Evolutionary conservation across 1,140 invertebrate genomes (phyloP), one percentile per base, ranked within the genome.

Genomic region (Drosophila parabipectinata): DNA sequence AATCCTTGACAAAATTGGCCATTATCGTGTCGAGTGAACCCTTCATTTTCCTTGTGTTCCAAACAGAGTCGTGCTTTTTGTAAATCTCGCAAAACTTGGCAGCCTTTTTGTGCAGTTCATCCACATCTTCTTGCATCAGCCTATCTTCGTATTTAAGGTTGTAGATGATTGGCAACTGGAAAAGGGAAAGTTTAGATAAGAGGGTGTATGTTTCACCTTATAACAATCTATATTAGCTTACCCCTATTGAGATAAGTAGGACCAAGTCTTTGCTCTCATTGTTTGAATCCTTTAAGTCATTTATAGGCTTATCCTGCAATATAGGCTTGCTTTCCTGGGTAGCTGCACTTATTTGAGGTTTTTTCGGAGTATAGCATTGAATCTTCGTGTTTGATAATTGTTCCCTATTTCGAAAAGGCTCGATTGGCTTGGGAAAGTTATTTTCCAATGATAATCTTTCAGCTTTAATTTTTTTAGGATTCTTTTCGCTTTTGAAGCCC

Each of bases 151-250:
- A 63, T 1, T 18, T 18, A 5, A 53, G 6, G 41, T 58, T 24
- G 30, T 52, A 45, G 4, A 91, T 50, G 32, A 85, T 69, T 12
- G 58, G 7, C 12, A 91, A 53, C 88, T 90, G 51, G 28, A 58
- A 66, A 9, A 24, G 32, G 9, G 1, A 28, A 0, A 28, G 26
- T 28, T 34, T 18, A 24, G 28, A 4, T 7, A 3, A 30, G 2
- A 18, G 9, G 12, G 5, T 10, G 26, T 1, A 28, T n/a, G 5
- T 0, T 28, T 5, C 5, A 21, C 3, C 21, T 21, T 3, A 21
- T 3, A 21, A 21, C 21, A 21, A 6, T 1, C 9, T 21, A 1
- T 4, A 12, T 1, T 0, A 44, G 41, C 77, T 76, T 61, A 90
- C 85, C 15, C 87, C 85, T 47, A 78, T 57, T n/a, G 34, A 4